Evolutionary conservation across 2,888 invertebrate genomes (phyloP), one percentile per base, ranked within the genome.

Genomic region (Watsonalla binaria): DNA sequence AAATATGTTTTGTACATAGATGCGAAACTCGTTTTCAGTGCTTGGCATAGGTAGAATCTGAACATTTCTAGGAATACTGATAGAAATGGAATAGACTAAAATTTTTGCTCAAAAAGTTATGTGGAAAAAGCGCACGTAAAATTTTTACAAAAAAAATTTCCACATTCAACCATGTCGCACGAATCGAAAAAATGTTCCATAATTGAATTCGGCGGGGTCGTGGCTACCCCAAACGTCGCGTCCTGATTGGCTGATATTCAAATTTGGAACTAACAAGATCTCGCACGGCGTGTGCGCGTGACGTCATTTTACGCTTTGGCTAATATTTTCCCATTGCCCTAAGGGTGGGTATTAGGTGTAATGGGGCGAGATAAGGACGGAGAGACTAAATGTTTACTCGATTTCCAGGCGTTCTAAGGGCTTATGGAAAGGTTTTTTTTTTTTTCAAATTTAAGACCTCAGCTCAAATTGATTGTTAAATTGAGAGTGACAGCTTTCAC

Each of bases 161-260:
- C 69, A 72, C 68, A 53, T 51, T 60, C 52, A 55, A 58, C 59
- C 56, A 61, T 72, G 68, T 63, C 61, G 53, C 72, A 72, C 65
- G 68, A 66, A 56, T 62, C 64, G 63, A 67, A 75, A 74, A 78
- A 76, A 75, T 76, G 70, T 65, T 62, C 62, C 59, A 76, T 81
- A 86, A 87, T 84, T 76, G 72, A 80, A 85, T 87, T 69, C 62
- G 68, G 65, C 66, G 73, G 85, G 87, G 81, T 80, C 79, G 74
- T 70, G 68, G 80, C 74, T 67, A 66, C 72, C 71, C 61, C 53
- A 72, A 71, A 37, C 37, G 83, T 74, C 79, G 80, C 68, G 60
- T 84, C 84, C 82, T 88, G 87, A 89, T 89, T 89, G 89, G 89
- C 89, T 80, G 86, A 86, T 87, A 89, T 89, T 87, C 88, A 89